Evolutionary conservation across 2,888 invertebrate species (phyloP), one percentile per base, ranked within the genome.

Genomic region (Spisula solida): DNA sequence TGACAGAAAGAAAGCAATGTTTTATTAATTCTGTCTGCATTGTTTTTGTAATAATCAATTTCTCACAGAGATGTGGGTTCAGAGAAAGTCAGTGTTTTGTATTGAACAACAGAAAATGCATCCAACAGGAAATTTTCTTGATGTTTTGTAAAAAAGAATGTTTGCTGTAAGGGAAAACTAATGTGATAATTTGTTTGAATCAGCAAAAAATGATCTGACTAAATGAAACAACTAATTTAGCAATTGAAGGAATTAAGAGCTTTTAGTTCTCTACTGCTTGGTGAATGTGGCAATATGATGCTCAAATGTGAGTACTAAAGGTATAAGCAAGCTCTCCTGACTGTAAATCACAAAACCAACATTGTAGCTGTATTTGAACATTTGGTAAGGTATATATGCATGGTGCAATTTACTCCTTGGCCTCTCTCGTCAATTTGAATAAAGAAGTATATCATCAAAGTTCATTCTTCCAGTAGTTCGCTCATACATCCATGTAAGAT

Each of bases 21-120:
- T 66, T 66, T 66, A n/a, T 66, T 6, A 66, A 10, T 66, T n/a
- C 25, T 25, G 60, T 25, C 60, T 66, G 25, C 25, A 25, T 66
- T 66, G 25, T 66, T 66, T 8, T 66, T 66, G 25, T 66, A 66
- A 66, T 66, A 66, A 66, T 66, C 60, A 66, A 66, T 66, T 66
- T 66, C 25, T 66, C 60, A 66, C 60, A 1, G 10, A 12, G 60
- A 66, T 66, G n/a, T 25, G 20, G 25, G 60, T 25, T 10, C 25
- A 66, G 60, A 25, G 51, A 51, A 51, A 41, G 12, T 51, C 20
- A 66, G 25, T n/a, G 25, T 25, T 66, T 25, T 25, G 25, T 66
- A 66, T 8, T 25, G 60, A 66, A 66, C 25, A 41, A 66, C 60
- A 66, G 51, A 51, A 66, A 25, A 10, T 25, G 25, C 60, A 25